Percentiles rank a stretch among this genome's conserved stretches.
phyloP scores from a whole-genome alignment of 2,888 invertebrate species.

The Euclidia mi region DNA sequence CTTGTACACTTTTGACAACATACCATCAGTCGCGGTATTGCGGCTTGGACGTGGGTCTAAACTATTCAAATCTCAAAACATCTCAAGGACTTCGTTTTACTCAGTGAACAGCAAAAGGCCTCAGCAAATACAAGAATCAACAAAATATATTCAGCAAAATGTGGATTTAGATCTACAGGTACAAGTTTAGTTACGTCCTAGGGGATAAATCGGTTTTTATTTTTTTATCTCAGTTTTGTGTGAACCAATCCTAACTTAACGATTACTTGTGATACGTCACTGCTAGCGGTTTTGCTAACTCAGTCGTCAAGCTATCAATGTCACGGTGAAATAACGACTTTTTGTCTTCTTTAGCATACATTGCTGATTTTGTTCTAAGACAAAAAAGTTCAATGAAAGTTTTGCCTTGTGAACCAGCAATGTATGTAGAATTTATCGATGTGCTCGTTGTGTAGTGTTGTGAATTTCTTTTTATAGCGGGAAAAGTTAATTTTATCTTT shows the following conservation, averaged over 20 bases:
- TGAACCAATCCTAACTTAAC: conserved; percentile 15
- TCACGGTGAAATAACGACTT: not conserved
- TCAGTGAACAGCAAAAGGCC: no score
- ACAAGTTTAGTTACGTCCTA: no score
- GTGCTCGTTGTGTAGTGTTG: not conserved
- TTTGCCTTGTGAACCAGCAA: conserved; percentile 5
- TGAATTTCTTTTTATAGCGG: conserved; percentile 33
- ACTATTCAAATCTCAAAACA: no score
- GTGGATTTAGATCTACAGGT: no score
- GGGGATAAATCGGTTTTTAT: no score
- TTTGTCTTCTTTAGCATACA: conserved; percentile 3
- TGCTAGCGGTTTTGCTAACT: conserved; percentile 30
- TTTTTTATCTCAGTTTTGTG: no score
- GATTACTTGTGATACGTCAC: conserved; percentile 46
- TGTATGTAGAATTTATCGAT: not conserved
- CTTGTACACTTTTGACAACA: no score
- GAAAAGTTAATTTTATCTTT: conserved; percentile 50
- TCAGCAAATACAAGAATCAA: no score
- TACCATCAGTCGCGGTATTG: no score
- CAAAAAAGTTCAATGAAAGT: not conserved
- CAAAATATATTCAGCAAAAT: no score
- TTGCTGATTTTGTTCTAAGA: not conserved
- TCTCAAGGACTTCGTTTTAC: no score
- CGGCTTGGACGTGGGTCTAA: no score
- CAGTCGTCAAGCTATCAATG: conserved; percentile 16